Conservation (phyloP, 1,140 invertebrate species). For the Rhizoglyphus robini region DNA sequence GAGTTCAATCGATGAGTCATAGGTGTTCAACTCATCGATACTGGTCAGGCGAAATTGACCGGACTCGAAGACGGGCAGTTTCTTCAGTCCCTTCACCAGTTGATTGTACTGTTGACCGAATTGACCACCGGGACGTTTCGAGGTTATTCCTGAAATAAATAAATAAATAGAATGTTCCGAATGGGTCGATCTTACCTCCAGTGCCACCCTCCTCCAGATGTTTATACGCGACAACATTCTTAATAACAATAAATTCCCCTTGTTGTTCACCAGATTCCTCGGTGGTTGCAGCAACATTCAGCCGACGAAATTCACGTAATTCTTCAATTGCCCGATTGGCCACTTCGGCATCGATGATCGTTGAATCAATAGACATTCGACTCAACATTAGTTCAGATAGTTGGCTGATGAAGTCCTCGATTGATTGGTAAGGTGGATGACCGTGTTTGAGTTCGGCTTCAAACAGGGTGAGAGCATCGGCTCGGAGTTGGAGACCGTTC, state of each 20-base stretch:
- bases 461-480: conserved; percentile 10
- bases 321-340: not conserved
- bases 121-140: not conserved
- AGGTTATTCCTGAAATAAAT: too few relatives aligned
- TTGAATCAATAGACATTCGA: not conserved
- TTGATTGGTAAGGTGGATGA: conserved; percentile 1
- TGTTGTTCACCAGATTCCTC: not conserved
- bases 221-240: not conserved
- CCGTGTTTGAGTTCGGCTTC: conserved; percentile 12
- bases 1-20: not conserved
- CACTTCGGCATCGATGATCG: conserved; percentile 4
- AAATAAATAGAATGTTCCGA: too few relatives aligned
- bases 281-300: not conserved
- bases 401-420: conserved; percentile 15
- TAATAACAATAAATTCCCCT: not conserved
- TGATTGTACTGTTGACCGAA: not conserved
- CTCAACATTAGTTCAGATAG: not conserved
- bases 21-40: conserved; percentile 15
- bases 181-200: not conserved
- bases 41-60: conserved; percentile 12
- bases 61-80: not conserved
- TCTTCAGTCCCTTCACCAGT: not conserved
- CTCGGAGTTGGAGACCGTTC: conserved; percentile 7
- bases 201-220: not conserved
- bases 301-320: not conserved